These are phyloP conservation scores for Anolis apletophallus DNA, from an alignment of 2,797 vertebrate genomes.

Conservation along the genomic window DNA sequence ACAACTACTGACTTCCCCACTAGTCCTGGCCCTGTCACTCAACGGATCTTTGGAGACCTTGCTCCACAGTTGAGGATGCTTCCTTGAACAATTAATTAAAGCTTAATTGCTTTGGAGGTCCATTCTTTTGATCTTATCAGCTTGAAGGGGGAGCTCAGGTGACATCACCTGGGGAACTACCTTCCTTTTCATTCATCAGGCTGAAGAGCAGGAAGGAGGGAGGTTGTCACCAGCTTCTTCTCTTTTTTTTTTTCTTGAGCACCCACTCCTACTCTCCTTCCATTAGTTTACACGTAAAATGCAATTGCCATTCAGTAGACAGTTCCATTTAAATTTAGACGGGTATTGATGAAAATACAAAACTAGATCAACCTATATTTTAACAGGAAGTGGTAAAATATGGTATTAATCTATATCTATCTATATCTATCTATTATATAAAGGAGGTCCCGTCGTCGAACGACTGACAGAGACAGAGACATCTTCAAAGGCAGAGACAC, in stretches of 20 bases:
- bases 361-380: not conserved
- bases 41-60: constrained; percentile 27
- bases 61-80: constrained; percentile 5
- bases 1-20: constrained; percentile 15
- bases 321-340: not conserved
- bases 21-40: constrained; percentile 1
- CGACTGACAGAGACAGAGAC: too few species aligned
- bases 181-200: constrained; percentile 43
- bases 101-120: constrained; percentile 64
- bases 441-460: too few species aligned
- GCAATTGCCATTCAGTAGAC: not conserved
- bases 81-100: constrained; percentile 54
- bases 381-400: not conserved
- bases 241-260: not conserved
- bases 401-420: too few species aligned
- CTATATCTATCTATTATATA: too few species aligned
- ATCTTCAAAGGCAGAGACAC: too few species aligned
- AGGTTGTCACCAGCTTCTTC: not conserved
- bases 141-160: constrained; percentile 50
- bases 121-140: constrained; percentile 52
- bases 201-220: not conserved
- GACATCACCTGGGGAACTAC: constrained; percentile 10
- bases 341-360: not conserved
- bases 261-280: not conserved
- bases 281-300: not conserved